Conservation (phyloP, 2,888 invertebrate genomes). For the Lasioglossum figueresi region DNA sequence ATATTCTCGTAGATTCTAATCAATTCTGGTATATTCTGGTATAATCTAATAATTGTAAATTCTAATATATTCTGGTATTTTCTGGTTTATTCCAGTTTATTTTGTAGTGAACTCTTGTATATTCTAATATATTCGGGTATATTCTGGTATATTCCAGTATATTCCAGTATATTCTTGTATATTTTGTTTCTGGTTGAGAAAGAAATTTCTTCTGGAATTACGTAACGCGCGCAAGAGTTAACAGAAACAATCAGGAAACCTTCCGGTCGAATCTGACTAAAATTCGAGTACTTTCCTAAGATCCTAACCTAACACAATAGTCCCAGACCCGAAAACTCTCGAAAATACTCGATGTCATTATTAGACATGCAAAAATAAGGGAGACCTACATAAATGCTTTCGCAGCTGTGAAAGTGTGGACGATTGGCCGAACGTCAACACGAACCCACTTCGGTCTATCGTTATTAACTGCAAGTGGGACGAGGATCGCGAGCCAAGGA, state of each 20-base stretch:
- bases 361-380: background rate
- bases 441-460: background rate
- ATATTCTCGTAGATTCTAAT: too few species aligned
- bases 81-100: too few species aligned
- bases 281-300: background rate
- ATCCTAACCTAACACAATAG: background rate
- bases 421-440: conserved; percentile 2
- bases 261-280: background rate
- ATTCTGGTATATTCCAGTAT: too few species aligned
- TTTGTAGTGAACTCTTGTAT: too few species aligned
- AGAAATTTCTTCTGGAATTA: too few species aligned
- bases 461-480: background rate
- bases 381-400: background rate
- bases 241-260: background rate
- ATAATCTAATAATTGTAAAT: too few species aligned
- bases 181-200: too few species aligned
- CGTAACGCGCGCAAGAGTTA: too few species aligned
- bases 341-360: background rate
- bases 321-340: background rate
- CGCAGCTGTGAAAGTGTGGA: background rate
- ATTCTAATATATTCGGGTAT: too few species aligned
- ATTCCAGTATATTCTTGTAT: too few species aligned
- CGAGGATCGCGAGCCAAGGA: background rate
- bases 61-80: too few species aligned
- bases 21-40: too few species aligned